Evolutionary conservation across 2,797 vertebrate species (phyloP), one percentile per base, ranked within the genome.

Genomic region (Eospalax fontanierii): DNA sequence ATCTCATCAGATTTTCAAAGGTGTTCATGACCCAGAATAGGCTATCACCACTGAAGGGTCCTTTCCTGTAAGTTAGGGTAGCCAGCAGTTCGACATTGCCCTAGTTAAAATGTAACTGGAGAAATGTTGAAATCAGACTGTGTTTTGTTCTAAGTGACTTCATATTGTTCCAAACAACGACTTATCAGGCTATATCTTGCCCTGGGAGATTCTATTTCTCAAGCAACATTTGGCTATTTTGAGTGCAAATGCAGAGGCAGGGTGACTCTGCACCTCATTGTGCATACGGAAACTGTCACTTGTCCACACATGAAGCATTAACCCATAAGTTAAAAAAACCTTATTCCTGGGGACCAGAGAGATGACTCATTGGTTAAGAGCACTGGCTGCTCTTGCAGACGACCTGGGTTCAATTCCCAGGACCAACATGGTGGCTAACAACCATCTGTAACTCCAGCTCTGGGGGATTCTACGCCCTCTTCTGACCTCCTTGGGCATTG

Each of bases 51-150:
- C 12, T 80, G 59, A 66, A 88, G 24, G 15, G 26, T 87, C 14
- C 7, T 89, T 92, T 57, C n/a, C 33, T 73, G 43, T 16, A 30
- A 91, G 40, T 43, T 66, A 71, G 35, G 43, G 30, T 57, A 94
- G 38, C 14, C 38, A 90, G 18, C 9, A 92, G 54, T 84, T 28
- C 66, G 75, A 38, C 88, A 85, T 24, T 91, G 46, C 35, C 38
- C 15, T 95, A 83, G 89, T 83, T 95, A 71, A 86, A 87, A 79
- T 84, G 78, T 73, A 73, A 71, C 40, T 92, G 22, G 33, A 84
- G 50, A 84, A 50, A 50, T n/a, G n/a, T 70, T 84, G 65, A 54
- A 9, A 28, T 28, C 26, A 66, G 12, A 6, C 65, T 70, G 40
- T 50, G 43, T 43, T 33, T 21, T 84, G 33, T 33, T 50, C 33